Evolutionary conservation across 2,888 invertebrate species (phyloP).

Genomic region (Nomada goodeniana): DNA sequence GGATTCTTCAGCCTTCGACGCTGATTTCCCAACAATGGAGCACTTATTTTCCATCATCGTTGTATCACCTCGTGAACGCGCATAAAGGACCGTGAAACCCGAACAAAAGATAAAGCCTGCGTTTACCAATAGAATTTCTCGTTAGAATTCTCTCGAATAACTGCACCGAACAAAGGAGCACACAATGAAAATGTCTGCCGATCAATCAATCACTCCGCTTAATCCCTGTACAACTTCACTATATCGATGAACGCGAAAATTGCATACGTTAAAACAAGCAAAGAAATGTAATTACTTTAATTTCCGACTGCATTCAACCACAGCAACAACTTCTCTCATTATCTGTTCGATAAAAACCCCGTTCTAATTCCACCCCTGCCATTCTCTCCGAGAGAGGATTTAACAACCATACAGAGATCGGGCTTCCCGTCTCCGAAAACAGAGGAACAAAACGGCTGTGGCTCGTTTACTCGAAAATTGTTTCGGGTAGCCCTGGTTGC

Average conservation of each 20-base stretch:
- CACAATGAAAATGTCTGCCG: not conserved
- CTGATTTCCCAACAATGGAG: not conserved
- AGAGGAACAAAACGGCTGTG: not conserved
- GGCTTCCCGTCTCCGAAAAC: not conserved
- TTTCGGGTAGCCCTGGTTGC: slow-evolving; percentile 54
- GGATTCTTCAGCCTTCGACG: not conserved
- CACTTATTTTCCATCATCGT: not conserved
- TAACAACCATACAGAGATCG: not conserved
- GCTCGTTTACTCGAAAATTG: slow-evolving; percentile 65
- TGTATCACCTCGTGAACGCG: not conserved
- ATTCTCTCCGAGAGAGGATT: slow-evolving; percentile 3
- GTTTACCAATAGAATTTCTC: not conserved
- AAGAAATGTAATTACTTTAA: too few species aligned
- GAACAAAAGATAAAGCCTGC: not conserved
- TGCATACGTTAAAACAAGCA: not conserved
- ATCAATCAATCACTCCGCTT: not conserved
- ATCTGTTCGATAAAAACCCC: not conserved
- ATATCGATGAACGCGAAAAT: not conserved
- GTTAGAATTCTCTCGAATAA: not conserved
- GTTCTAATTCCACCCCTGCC: not conserved
- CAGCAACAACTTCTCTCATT: not conserved
- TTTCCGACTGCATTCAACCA: too few species aligned
- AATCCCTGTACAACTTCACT: not conserved
- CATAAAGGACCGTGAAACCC: not conserved
- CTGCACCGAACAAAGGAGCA: not conserved